Evolutionary conservation across 2,888 invertebrate genomes (phyloP), one percentile per base, ranked within the genome.

Genomic region (Odontothrips loti): DNA sequence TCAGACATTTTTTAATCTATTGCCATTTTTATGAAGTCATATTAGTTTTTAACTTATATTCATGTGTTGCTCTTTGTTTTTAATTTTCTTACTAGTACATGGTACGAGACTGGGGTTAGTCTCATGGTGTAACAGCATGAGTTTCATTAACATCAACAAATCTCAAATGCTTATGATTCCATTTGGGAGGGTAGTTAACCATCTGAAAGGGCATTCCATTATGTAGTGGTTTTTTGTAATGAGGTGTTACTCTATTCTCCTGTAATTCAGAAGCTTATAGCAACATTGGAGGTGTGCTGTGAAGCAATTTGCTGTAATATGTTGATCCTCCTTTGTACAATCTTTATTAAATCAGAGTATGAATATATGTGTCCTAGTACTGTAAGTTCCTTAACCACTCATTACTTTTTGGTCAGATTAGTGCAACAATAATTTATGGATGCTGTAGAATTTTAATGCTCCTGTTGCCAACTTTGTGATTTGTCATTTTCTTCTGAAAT

Each of bases 321-420:
- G 68, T 75, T 75, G 23, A 75, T 75, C 68, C 68, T 75, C 27
- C 68, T 75, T 75, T 75, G 23, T 75, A 75, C 68, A 75, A 75
- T 75, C 27, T 23, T 75, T 12, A 75, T 75, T 75, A 75, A 75
- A 75, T 75, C 68, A 27, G 27, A 75, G 68, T 75, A 75, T 75
- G 68, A 75, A 75, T 27, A 23, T 75, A 27, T 27, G 68, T 75
- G 10, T 75, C 23, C 27, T 75, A 75, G 58, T 43, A 43, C 34
- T 58, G 58, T 58, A 58, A 58, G 58, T 58, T 58, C 58, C 58
- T 58, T 58, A 58, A 58, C 58, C 58, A 58, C 17, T 15, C 58
- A 58, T 58, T 43, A 58, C 58, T 20, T 43, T 20, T 58, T 27
- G 27, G 68, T 75, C 23, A 27, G 68, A 27, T 75, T 75, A 23